Base-by-base conservation (phyloP, 2,888 invertebrate species). In the Scaptomyza caliginosa region DNA sequence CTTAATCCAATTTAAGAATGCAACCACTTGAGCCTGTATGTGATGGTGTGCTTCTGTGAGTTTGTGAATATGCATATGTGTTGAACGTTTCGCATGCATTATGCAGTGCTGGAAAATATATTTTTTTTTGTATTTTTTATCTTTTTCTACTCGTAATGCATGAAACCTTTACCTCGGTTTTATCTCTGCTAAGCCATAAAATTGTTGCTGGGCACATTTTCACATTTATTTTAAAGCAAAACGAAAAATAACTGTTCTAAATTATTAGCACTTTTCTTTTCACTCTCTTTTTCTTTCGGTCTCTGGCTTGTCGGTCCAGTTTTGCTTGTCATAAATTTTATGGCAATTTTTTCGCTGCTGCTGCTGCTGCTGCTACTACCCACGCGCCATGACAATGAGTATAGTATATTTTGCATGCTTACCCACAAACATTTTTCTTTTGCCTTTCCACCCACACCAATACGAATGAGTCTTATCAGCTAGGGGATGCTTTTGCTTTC, bases 1-100 rank as follows among this genome's bases (percentile, higher is more conserved):
- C 86, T 84, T 84, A 88, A 84, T 88, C 83, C 83, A 88, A 88
- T 84, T 84, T 86, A 79, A 83, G 79, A 88, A 83, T 83, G 88
- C 76, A 87, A 71, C 87, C 85, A 86, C 81, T 81, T 86, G 70
- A 86, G 86, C 76, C 72, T 48, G 58, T 72, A 67, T 67, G 24
- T 32, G 32, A n/a, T 40, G 10, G 34, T 58, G 45, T 50, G 36
- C 21, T 36, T 51, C 43, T 45, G 48, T 13, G 28, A 28, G 24
- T 38, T 24, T 56, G 58, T 23, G 34, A 39, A 36, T 49, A 28
- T 64, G 60, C 48, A 45, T 65, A 54, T 57, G 54, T 64, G 57
- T 36, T 46, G 48, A 58, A 55, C 48, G 55, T 45, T 66, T 34
- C 48, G 49, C 43, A 52, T 71, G 72, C 57, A 50, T 69, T 57